A percentile compares a stretch with the other conserved stretches of the same genome.
Evolutionary conservation across 2,888 invertebrate species (phyloP).

Genomic region (Geotrupes spiniger): DNA sequence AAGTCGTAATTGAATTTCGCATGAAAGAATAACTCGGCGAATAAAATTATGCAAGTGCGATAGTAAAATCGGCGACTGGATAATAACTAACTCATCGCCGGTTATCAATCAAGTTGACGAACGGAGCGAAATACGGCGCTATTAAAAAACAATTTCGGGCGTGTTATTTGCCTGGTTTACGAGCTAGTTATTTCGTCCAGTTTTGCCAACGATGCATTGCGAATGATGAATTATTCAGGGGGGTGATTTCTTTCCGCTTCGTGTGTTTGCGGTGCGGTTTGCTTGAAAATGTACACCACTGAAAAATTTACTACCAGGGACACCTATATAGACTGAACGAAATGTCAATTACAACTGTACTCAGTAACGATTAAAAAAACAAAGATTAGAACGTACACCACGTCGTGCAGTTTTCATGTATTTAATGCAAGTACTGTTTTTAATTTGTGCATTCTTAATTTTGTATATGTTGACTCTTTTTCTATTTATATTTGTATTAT

Average conservation of each 20-base stretch:
- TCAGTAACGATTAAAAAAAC: no score
- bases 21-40: slow-evolving; percentile 32
- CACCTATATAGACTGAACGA: no score
- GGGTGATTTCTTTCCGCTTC: slow-evolving; percentile 26
- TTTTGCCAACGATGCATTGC: slow-evolving; percentile 29
- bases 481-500: no score
- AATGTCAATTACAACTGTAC: no score
- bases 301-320: no score
- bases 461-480: no score
- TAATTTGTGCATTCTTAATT: no score
- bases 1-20: slow-evolving; percentile 36
- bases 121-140: slow-evolving; percentile 12
- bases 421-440: no score
- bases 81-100: slow-evolving; percentile 30
- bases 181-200: slow-evolving; percentile 27
- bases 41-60: slow-evolving; percentile 17
- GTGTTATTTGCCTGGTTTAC: slow-evolving; percentile 23
- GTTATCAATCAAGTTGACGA: slow-evolving; percentile 21
- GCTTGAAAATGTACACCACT: no score
- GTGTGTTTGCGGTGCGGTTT: neutral
- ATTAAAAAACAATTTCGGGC: slow-evolving; percentile 29
- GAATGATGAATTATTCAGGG: slow-evolving; percentile 31
- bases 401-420: no score
- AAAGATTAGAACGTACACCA: no score
- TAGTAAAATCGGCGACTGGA: slow-evolving; percentile 30